Evolutionary conservation across 2,888 invertebrate genomes (phyloP), one percentile per base, ranked within the genome.

Genomic region (Hoplodrina blanda): DNA sequence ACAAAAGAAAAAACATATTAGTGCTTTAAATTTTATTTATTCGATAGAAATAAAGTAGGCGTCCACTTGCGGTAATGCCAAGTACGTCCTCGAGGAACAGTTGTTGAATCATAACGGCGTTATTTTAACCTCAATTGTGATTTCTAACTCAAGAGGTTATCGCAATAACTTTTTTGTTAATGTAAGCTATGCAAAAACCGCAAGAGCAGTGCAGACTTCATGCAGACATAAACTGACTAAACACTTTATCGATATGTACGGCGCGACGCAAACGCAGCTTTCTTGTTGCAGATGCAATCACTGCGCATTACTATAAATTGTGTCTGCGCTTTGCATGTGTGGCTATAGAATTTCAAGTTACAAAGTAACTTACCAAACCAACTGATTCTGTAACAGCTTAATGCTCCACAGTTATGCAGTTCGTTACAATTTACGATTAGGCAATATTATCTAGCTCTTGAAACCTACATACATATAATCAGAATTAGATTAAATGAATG

Each of bases 151-250:
- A 54, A 73, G 73, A 1, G 13, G 37, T 7, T 49, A 49, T 49
- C 49, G n/a, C n/a, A 49, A 49, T 49, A 17, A 7, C 7, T 17
- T 50, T 68, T 49, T 19, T 4, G 0, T 11, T 50, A 41, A 41
- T 41, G 41, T 41, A 41, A 17, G 50, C 50, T 60, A 33, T 44
- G 25, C 33, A 55, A 50, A 54, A 55, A 46, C 37, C 25, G 79
- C 97, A 33, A 62, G 49, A n/a, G 49, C 19, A 60, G 8, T 55
- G 11, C 44, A 66, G 71, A 65, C 66, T 33, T 17, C 44, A 25
- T 25, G 54, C 19, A 76, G 53, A 76, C 69, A 60, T 46, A 25
- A 60, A 19, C 70, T 55, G 44, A 53, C 57, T 59, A 76, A 69
- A 44, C 54, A 61, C 44, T 56, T 37, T 57, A 69, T 72, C 49